phyloP scores from a whole-genome alignment of 2,888 invertebrate genomes.

The Nephrotoma appendiculata region DNA sequence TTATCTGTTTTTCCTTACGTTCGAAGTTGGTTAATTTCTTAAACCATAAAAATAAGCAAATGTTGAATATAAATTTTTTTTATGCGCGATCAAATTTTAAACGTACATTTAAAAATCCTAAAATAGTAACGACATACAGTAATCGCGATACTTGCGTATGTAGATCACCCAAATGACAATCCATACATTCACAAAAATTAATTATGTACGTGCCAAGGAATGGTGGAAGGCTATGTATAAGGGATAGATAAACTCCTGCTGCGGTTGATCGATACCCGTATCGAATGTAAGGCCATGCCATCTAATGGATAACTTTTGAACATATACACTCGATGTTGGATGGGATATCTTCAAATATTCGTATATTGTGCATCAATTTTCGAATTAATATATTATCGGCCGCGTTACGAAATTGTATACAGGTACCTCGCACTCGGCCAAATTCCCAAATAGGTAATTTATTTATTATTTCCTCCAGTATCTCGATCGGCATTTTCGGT shows the following conservation, averaged over 20 bases:
- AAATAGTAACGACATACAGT: constrained; percentile 19
- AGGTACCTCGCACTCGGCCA: constrained; percentile 20
- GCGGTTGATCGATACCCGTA: too few species aligned
- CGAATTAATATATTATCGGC: constrained; percentile 14
- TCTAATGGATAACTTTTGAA: too few species aligned
- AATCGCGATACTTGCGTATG: constrained; percentile 16
- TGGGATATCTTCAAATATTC: too few species aligned
- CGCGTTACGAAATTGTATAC: constrained; percentile 16
- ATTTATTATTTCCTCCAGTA: constrained; percentile 19
- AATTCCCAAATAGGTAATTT: constrained; percentile 21
- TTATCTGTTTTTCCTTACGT: constrained; percentile 12
- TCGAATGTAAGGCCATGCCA: too few species aligned
- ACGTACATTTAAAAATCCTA: constrained; percentile 20
- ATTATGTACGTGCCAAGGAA: too few species aligned
- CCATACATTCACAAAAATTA: neutral
- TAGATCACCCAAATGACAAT: constrained; percentile 14
- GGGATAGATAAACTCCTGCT: too few species aligned
- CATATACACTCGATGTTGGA: too few species aligned
- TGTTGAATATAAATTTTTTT: too few species aligned
- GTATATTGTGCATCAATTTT: too few species aligned
- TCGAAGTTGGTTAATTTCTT: neutral
- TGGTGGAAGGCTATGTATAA: too few species aligned
- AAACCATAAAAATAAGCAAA: neutral
- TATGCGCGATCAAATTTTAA: too few species aligned
- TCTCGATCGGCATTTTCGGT: constrained; percentile 17